A percentile compares a stretch with the other conserved stretches of the same genome.
Conservation (phyloP, 2,797 vertebrate genomes). For the Oreochromis mossambicus region DNA sequence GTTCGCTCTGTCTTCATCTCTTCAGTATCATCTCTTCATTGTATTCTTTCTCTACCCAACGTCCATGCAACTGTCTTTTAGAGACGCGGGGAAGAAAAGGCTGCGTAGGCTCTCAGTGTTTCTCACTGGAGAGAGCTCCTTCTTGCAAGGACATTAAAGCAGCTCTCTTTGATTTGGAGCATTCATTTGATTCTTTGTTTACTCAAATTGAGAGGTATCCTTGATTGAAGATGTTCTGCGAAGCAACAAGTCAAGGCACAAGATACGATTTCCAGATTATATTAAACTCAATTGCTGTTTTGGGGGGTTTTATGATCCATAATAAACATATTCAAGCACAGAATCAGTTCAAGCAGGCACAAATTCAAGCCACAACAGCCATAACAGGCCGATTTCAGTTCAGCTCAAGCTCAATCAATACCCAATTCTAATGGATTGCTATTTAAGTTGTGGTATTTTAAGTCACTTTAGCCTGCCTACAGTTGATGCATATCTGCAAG, state of each 20-base stretch:
- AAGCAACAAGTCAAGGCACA: neutral
- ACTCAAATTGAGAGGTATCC: neutral
- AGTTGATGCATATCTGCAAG: neutral
- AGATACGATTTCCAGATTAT: neutral
- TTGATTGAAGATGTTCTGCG: neutral
- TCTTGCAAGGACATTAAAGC: neutral
- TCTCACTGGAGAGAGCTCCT: neutral
- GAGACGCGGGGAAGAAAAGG: neutral
- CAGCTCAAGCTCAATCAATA: neutral
- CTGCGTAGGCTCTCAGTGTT: neutral
- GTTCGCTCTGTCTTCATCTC: neutral
- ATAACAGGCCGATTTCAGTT: neutral
- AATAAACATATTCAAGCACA: neutral
- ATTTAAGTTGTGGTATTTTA: neutral
- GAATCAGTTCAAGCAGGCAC: neutral
- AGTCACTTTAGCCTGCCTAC: neutral
- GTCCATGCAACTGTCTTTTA: neutral
- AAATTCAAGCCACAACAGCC: neutral
- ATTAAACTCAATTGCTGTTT: neutral
- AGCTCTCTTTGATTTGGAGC: neutral
- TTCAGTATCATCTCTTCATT: neutral
- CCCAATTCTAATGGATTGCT: neutral
- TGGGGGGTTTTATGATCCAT: neutral
- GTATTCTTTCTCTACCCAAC: neutral
- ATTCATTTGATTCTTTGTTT: neutral